Conservation (phyloP, 1,140 invertebrate species). For the Papilio xuthus region DNA sequence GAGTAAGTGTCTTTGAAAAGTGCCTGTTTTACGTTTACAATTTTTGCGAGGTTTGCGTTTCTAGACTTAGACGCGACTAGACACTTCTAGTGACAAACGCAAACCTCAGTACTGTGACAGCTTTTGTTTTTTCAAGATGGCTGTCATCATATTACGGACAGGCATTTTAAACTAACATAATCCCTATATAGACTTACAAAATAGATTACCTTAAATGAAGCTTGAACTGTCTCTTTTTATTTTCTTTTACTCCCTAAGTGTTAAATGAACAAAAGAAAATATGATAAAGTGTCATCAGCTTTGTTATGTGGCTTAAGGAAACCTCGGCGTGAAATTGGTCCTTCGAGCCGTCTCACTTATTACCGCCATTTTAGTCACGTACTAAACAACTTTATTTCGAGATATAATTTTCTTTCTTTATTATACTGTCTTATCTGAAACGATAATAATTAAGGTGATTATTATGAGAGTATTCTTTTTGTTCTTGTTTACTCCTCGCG, state of each 20-base stretch:
- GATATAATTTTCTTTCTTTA: conserved; percentile 28
- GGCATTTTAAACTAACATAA: neutral
- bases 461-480: conserved; percentile 7
- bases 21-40: no score
- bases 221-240: neutral
- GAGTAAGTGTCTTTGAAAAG: no score
- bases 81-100: neutral
- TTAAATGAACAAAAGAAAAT: conserved; percentile 21
- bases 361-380: conserved; percentile 20
- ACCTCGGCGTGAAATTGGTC: conserved; percentile 21
- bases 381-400: conserved; percentile 32
- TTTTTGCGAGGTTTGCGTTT: no score
- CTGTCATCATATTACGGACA: neutral
- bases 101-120: neutral
- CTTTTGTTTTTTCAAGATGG: neutral
- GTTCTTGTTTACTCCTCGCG: neutral
- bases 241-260: neutral
- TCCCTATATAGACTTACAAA: neutral
- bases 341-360: conserved; percentile 5
- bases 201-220: neutral
- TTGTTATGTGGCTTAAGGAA: conserved; percentile 30
- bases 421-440: conserved; percentile 11
- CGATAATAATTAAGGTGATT: conserved; percentile 15
- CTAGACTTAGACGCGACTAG: neutral
- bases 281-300: conserved; percentile 25